phyloP scores from a whole-genome alignment of 2,797 vertebrate species.

The Arnoldichthys spilopterus region DNA sequence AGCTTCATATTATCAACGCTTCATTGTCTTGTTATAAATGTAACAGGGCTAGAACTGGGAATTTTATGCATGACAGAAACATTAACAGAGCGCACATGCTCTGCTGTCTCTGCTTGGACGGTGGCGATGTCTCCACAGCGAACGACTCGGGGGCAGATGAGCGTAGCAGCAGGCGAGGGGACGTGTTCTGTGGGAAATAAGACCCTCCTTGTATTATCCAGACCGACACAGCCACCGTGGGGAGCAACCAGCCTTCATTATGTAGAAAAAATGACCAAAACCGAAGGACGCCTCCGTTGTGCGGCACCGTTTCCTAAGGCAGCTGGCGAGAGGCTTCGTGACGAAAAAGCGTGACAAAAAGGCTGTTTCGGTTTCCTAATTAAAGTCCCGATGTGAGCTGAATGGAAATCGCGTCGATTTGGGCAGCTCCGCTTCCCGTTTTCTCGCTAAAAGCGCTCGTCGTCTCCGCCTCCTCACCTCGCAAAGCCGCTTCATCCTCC shows the following conservation, averaged over 20 bases:
- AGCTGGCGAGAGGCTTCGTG: background rate
- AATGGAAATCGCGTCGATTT: slow-evolving; percentile 18
- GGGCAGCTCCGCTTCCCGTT: slow-evolving; percentile 31
- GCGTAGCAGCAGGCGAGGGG: background rate
- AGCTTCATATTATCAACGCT: background rate
- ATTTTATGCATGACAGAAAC: background rate
- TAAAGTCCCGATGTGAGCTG: slow-evolving; percentile 15
- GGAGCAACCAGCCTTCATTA: too few species aligned
- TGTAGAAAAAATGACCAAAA: too few species aligned
- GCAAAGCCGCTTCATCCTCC: slow-evolving; percentile 51
- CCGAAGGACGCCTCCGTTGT: background rate
- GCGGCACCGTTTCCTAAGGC: background rate
- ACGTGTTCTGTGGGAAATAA: slow-evolving; percentile 11
- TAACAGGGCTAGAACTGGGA: background rate
- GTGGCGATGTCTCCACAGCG: background rate
- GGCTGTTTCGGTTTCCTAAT: background rate
- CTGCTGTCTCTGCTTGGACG: background rate
- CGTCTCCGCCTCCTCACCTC: slow-evolving; percentile 1
- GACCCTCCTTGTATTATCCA: background rate
- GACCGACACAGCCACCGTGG: background rate
- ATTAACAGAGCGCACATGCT: background rate
- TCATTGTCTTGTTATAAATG: background rate
- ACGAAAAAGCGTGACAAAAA: background rate
- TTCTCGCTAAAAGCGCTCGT: background rate
- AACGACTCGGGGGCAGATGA: background rate